These are phyloP conservation scores for Takifugu ocellatus DNA, from an alignment of 2,797 vertebrate species.

Conservation along the genomic window DNA sequence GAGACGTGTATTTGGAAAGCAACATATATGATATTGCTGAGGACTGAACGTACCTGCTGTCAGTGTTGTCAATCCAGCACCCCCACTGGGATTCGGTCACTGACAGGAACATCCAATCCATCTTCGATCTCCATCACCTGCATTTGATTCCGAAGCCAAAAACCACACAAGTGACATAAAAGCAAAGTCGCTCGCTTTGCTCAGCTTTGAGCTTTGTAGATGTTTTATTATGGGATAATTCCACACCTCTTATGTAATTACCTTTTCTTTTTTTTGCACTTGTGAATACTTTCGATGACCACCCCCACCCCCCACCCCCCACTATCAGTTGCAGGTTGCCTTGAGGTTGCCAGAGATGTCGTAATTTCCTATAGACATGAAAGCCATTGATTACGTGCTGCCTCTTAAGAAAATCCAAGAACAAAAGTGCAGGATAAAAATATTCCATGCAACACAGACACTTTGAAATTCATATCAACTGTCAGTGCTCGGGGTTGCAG, in stretches of 20 bases:
- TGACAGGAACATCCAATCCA: conserved; percentile 28
- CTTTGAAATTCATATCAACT: conserved; percentile 41
- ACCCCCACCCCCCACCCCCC: neutral
- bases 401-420: conserved; percentile 36
- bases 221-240: neutral
- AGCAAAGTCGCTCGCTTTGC: neutral
- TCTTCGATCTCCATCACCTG: conserved; percentile 14
- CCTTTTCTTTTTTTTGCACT: neutral
- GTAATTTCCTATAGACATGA: conserved; percentile 37
- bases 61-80: conserved; percentile 16
- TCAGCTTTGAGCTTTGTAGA: neutral
- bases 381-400: conserved; percentile 33
- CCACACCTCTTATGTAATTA: conserved; percentile 1
- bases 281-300: neutral
- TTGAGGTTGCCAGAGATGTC: conserved; percentile 15
- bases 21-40: neutral
- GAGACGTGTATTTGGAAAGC: neutral
- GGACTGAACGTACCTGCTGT: neutral
- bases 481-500: conserved; percentile 38
- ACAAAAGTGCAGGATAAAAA: conserved; percentile 41
- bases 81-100: conserved; percentile 21
- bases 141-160: conserved; percentile 14
- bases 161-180: conserved; percentile 1
- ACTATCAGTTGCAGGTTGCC: conserved; percentile 18
- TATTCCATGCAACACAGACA: conserved; percentile 19